Conservation (phyloP, 2,113 vertebrate species). For the Psammodynastes pulverulentus region DNA sequence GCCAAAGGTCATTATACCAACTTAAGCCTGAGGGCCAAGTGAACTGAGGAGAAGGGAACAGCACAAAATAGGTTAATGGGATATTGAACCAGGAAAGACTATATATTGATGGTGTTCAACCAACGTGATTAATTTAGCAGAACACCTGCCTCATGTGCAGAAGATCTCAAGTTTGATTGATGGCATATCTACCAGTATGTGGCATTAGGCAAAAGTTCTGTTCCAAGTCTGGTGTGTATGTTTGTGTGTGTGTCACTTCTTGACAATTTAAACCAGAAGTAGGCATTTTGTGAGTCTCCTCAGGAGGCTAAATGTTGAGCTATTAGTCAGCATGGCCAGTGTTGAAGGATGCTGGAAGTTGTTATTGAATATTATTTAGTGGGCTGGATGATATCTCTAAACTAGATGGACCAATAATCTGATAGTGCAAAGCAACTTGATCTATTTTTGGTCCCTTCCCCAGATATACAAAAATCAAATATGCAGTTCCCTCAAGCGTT, state of each 20-base stretch:
- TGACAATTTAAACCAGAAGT: not conserved
- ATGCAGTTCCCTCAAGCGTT: not conserved
- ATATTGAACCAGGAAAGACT: not conserved
- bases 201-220: not conserved
- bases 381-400: not conserved
- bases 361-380: not conserved
- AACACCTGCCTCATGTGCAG: not conserved
- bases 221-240: not conserved
- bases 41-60: not conserved
- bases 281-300: not conserved
- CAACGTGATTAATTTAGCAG: not conserved
- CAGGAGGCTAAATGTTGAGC: not conserved
- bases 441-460: not conserved
- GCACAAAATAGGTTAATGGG: not conserved
- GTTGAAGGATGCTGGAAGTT: not conserved
- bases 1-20: not conserved
- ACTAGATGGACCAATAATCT: not conserved
- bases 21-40: not conserved
- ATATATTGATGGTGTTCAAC: not conserved
- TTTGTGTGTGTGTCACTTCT: not conserved
- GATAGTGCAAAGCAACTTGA: not conserved
- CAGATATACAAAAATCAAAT: not conserved
- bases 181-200: not conserved
- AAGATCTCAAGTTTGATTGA: not conserved
- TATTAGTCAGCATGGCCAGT: not conserved